These are phyloP conservation scores for Micropterix aruncella DNA, from an alignment of 2,888 invertebrate genomes.

Conservation along the genomic window DNA sequence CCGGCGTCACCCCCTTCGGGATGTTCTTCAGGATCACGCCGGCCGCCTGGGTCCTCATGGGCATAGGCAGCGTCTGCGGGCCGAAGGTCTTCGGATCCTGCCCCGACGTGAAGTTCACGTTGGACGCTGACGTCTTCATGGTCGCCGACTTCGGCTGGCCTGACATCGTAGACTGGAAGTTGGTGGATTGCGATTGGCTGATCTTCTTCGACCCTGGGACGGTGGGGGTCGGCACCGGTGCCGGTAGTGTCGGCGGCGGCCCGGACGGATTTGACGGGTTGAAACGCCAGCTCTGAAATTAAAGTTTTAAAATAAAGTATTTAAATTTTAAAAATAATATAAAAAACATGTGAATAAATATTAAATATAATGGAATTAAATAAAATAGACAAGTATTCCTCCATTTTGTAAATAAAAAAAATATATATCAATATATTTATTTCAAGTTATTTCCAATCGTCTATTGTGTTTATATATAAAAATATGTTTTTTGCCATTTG, in stretches of 20 bases:
- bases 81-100: slow-evolving; percentile 35
- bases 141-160: slow-evolving; percentile 29
- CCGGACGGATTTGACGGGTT: slow-evolving; percentile 44
- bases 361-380: too few relatives aligned
- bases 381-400: too few relatives aligned
- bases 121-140: slow-evolving; percentile 44
- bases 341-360: not conserved
- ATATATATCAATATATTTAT: too few relatives aligned
- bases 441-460: too few relatives aligned
- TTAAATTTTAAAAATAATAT: not conserved
- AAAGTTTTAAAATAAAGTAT: not conserved
- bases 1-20: slow-evolving; percentile 19
- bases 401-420: too few relatives aligned
- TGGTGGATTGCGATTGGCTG: slow-evolving; percentile 48
- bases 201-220: slow-evolving; percentile 25
- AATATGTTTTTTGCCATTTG: too few relatives aligned
- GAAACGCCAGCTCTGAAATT: slow-evolving; percentile 33
- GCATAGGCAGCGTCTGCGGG: slow-evolving; percentile 35
- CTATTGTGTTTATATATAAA: too few relatives aligned
- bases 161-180: slow-evolving; percentile 25
- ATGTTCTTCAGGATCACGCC: slow-evolving; percentile 7
- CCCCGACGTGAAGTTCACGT: slow-evolving; percentile 37
- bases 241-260: slow-evolving; percentile 58
- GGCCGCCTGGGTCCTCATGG: slow-evolving; percentile 29
- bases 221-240: slow-evolving; percentile 49